Conservation (phyloP, 2,113 vertebrate species). For the Harpagus bidentatus region DNA sequence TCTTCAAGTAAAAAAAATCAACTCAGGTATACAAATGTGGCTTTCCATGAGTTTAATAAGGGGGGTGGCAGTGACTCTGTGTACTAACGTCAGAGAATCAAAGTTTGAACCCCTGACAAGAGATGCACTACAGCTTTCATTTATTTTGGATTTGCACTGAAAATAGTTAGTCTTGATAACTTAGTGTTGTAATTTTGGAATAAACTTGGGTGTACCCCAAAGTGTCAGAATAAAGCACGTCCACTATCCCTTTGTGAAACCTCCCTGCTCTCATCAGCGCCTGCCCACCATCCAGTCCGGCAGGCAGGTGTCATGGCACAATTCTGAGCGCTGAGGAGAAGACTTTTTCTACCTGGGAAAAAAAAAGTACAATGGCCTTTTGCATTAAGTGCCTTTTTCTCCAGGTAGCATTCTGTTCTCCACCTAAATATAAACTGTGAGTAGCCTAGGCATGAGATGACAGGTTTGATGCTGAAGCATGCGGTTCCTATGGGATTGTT, state of each 20-base stretch:
- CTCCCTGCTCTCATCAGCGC: background rate
- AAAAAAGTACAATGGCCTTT: background rate
- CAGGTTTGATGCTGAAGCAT: background rate
- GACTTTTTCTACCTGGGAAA: background rate
- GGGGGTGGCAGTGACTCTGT: background rate
- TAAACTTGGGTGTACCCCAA: background rate
- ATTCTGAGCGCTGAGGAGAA: accelerated
- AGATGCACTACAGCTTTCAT: background rate
- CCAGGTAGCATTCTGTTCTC: background rate
- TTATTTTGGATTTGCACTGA: background rate
- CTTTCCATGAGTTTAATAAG: background rate
- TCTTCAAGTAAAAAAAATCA: background rate
- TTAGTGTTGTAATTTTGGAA: background rate
- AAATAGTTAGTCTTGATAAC: background rate
- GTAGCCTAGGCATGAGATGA: background rate
- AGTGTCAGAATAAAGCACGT: background rate
- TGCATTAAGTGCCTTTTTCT: background rate
- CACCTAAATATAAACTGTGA: background rate
- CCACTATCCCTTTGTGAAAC: background rate
- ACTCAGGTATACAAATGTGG: background rate
- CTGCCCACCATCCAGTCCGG: background rate
- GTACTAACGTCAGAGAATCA: background rate
- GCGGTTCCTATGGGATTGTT: background rate
- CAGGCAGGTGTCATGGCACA: accelerated
- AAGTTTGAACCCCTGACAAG: background rate